Base-by-base conservation (phyloP, 1,140 invertebrate genomes). In the Conus ventricosus region DNA sequence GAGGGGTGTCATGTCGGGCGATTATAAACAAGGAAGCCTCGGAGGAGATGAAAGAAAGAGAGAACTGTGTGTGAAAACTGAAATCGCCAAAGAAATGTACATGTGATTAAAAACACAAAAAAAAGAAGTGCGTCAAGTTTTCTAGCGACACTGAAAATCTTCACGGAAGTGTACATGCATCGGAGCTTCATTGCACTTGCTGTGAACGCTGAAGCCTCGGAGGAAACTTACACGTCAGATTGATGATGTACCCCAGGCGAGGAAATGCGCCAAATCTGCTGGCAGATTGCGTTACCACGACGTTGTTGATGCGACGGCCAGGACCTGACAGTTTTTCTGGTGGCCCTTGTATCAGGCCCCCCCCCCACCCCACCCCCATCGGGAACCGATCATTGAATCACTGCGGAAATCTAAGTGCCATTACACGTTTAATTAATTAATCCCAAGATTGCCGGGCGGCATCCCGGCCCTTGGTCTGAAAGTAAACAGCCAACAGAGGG, bases 391-490 rank as follows among this genome's bases (percentile, higher is more conserved):
- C 1, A 71, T 71, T 71, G 67, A 71, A 71, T n/a, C 67, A 71
- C 20, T 1, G 15, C 23, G 15, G 7, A 71, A 71, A 71, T 71
- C 23, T 71, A 71, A 71, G 67, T 71, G 23, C 67, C 67, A 20
- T 71, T 71, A 71, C 67, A 71, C 67, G 23, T 20, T 71, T 71
- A 71, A 71, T 71, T 71, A 71, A 71, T 71, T 71, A 71, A 71
- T 71, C 67, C 67, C 67, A 71, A 71, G 67, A 71, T 71, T 71
- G 67, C 10, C 4, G 15, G 67, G 67, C 17, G 67, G 67, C 67
- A 71, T 6, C 6, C 13, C 67, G 20, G 67, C 67, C 67, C 23
- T 13, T 13, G 11, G 11, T 71, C 67, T 71, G 17, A 71, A 71
- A 71, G 67, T 71, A 71, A 71, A 71, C 67, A 71, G 67, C 20